Conservation (phyloP, 2,797 vertebrate species). For the Australoheros facetus region DNA sequence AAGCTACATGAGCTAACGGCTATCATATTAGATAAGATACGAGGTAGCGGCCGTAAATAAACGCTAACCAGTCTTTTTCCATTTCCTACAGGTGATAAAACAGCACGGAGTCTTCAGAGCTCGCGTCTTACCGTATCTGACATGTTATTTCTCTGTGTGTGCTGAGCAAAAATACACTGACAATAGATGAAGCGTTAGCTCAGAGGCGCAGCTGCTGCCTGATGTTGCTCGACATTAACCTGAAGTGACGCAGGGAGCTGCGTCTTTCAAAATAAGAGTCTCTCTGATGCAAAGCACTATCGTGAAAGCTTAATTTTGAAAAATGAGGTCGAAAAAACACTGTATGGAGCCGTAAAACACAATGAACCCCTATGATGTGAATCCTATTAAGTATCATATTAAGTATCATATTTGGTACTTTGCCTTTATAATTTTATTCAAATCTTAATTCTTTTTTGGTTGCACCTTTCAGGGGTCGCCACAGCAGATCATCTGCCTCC, state of each 20-base stretch:
- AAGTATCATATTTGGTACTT: too few species aligned
- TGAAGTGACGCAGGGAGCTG: constrained; percentile 6
- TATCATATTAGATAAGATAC: constrained; percentile 49
- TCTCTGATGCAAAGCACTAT: background rate
- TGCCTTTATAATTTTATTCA: too few species aligned
- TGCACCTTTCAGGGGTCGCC: too few species aligned
- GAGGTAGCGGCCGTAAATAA: background rate
- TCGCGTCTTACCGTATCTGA: constrained; percentile 79
- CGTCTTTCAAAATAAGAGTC: constrained; percentile 27
- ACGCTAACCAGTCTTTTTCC: fast-evolving
- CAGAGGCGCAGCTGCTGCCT: constrained; percentile 1
- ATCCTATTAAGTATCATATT: too few species aligned
- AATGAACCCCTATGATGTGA: too few species aligned
- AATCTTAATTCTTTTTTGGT: too few species aligned
- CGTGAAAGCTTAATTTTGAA: background rate
- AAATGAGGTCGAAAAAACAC: background rate
- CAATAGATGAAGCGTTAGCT: constrained; percentile 39
- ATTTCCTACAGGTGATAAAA: fast-evolving
- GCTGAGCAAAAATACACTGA: constrained; percentile 5
- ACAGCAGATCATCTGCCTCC: too few species aligned
- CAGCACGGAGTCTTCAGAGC: fast-evolving
- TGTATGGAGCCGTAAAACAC: too few species aligned
- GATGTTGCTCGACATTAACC: constrained; percentile 52
- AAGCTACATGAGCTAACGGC: constrained; percentile 55
- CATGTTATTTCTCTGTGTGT: constrained; percentile 62